Evolutionary conservation across 2,888 invertebrate species (phyloP), one percentile per base, ranked within the genome.

Genomic region (Cryptops parisi): DNA sequence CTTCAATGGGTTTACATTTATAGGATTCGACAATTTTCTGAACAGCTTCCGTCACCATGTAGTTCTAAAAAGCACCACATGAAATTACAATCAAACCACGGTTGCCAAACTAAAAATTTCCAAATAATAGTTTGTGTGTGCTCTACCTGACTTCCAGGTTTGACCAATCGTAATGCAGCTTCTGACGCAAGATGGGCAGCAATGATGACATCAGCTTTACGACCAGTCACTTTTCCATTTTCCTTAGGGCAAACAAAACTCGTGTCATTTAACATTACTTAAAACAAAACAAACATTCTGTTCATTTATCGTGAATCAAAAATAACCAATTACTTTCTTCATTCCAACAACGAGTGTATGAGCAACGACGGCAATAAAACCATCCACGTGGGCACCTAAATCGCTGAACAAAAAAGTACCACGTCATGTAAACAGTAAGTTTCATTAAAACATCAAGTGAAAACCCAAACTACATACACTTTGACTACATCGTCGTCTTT

Each of bases 1-100:
- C 96, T 73, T 98, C 97, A 50, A 98, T 84, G 24, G 98, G 97
- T 70, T 96, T 97, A 72, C 97, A 97, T 62, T 89, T 87, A 73
- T 78, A 99, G 47, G 84, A 79, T 59, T 91, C 87, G 59, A 90
- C 84, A 59, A 93, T 82, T 73, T 90, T 91, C 70, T 90, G 89
- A 55, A 96, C 87, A 43, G 82, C 82, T 62, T 90, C 87, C 53
- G 96, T 96, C 60, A 96, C 82, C 58, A 80, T 78, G 69, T 88
- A 86, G 58, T 91, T 93, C 85, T 88, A 65, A 21, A 49, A 49
- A 19, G 21, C 23, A n/a, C n/a, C 9, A 33, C 9, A 17, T 24
- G 41, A 52, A 12, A 49, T 38, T 50, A 54, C 44, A 22, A 51
- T 19, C 22, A 27, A 33, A 15, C 41, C 23, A n/a, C n/a, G n/a